Percentiles rank a stretch among this genome's conserved stretches.
Evolutionary conservation across 1,140 invertebrate species (phyloP).

Genomic region (Eufriesea mexicana): DNA sequence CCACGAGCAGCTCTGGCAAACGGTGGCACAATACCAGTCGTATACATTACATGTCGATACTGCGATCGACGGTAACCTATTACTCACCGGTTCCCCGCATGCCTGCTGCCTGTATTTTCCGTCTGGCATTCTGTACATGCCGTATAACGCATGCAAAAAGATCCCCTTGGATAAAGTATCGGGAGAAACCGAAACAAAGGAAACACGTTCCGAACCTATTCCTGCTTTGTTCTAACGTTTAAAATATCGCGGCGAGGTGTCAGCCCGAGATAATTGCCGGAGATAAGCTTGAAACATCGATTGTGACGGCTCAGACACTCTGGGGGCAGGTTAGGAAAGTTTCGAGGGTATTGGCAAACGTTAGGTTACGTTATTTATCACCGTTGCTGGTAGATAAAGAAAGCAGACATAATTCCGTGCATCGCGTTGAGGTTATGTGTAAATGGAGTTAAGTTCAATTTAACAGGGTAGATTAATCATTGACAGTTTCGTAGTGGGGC

Average conservation of each 20-base stretch:
- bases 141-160: neutral
- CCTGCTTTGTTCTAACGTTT: neutral
- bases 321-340: neutral
- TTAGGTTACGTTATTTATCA: neutral
- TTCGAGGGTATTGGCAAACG: neutral
- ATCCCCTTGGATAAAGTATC: neutral
- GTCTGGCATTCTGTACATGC: neutral
- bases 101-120: slow-evolving; percentile 20
- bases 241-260: neutral
- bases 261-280: neutral
- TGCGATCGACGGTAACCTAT: slow-evolving; percentile 47
- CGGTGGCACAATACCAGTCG: slow-evolving; percentile 72
- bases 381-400: too few species aligned
- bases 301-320: neutral
- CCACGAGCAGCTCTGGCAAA: slow-evolving; percentile 48
- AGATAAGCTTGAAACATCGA: neutral
- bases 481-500: too few species aligned
- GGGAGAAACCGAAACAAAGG: neutral
- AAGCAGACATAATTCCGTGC: too few species aligned
- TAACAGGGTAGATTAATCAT: too few species aligned
- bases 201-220: neutral
- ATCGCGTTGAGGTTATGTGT: too few species aligned
- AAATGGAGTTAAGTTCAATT: too few species aligned
- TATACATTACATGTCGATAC: slow-evolving; percentile 59
- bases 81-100: slow-evolving; percentile 52